These are phyloP conservation scores for Parnassius apollo DNA, from an alignment of 2,888 invertebrate genomes.

Conservation along the genomic window DNA sequence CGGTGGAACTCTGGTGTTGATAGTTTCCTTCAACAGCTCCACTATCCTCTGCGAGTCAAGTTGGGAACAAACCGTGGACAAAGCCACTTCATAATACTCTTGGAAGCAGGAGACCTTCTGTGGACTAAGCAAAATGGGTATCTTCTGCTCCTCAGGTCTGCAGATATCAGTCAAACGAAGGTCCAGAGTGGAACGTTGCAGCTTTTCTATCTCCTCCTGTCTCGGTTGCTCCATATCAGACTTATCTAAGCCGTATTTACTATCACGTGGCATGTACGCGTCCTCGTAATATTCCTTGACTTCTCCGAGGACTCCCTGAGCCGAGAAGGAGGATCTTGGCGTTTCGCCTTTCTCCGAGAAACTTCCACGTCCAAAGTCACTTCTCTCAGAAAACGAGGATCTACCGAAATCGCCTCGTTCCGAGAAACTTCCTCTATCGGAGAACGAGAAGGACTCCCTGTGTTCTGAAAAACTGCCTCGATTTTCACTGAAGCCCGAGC, in stretches of 20 bases:
- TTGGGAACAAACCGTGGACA: constrained; percentile 90
- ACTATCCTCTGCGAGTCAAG: constrained; percentile 90
- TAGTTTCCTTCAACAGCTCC: constrained; percentile 88
- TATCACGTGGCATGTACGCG: constrained; percentile 65
- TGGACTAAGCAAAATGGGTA: constrained; percentile 66
- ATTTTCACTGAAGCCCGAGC: constrained; percentile 82
- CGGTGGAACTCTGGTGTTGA: constrained; percentile 89
- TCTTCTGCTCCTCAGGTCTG: constrained; percentile 54
- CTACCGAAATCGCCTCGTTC: constrained; percentile 71
- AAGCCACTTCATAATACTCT: constrained; percentile 85
- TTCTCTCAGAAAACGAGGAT: constrained; percentile 77
- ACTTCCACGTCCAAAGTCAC: constrained; percentile 73
- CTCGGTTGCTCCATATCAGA: constrained; percentile 55
- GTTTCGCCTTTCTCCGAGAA: constrained; percentile 75
- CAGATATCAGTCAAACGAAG: constrained; percentile 65
- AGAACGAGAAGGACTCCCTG: constrained; percentile 72
- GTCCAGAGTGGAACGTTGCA: constrained; percentile 72
- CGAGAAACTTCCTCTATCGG: constrained; percentile 72
- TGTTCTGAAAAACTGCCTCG: constrained; percentile 76
- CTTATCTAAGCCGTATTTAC: constrained; percentile 53
- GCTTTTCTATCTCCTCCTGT: constrained; percentile 60
- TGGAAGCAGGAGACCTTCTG: constrained; percentile 66
- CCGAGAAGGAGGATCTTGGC: constrained; percentile 70
- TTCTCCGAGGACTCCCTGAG: constrained; percentile 68
- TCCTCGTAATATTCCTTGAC: constrained; percentile 71